Conservation (phyloP, 1,140 invertebrate species). For the Drosophila chauvacae region DNA sequence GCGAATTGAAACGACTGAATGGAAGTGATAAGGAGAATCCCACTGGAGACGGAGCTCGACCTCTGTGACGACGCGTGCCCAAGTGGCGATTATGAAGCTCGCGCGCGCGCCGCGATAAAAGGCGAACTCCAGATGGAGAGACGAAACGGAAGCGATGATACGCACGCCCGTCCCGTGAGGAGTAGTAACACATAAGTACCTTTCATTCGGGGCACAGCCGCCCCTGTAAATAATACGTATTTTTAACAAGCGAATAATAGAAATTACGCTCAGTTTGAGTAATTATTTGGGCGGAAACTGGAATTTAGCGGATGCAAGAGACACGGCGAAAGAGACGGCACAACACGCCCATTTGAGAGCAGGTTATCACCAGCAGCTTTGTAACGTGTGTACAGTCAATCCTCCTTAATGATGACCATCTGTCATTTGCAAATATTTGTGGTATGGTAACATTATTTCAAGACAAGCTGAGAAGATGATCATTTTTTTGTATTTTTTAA, state of each 20-base stretch:
- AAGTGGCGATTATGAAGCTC: conserved; percentile 49
- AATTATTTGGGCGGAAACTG: conserved; percentile 70
- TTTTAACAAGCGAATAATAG: conserved; percentile 53
- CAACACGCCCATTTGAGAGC: conserved; percentile 48
- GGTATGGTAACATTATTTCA: conserved; percentile 12
- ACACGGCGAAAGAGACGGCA: conserved; percentile 9
- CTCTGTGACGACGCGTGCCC: conserved; percentile 56
- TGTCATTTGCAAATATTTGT: not conserved
- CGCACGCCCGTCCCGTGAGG: not conserved
- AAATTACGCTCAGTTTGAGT: conserved; percentile 48
- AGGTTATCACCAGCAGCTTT: conserved; percentile 35
- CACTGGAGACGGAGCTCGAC: conserved; percentile 4
- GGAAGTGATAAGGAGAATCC: conserved; percentile 1
- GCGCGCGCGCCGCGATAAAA: not conserved
- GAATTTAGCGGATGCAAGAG: conserved; percentile 50
- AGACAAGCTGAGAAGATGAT: not conserved
- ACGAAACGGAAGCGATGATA: conserved; percentile 20
- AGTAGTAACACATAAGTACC: not conserved
- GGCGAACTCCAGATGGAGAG: conserved; percentile 12
- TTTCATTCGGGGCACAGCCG: not conserved
- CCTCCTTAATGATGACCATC: not conserved
- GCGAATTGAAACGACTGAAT: conserved; percentile 4
- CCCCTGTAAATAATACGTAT: conserved; percentile 21
- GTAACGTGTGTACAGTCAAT: conserved; percentile 14
- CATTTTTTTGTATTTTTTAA: not conserved